Evolutionary conservation across 2,113 vertebrate species (phyloP).

Genomic region (Sisor rabdophorus): DNA sequence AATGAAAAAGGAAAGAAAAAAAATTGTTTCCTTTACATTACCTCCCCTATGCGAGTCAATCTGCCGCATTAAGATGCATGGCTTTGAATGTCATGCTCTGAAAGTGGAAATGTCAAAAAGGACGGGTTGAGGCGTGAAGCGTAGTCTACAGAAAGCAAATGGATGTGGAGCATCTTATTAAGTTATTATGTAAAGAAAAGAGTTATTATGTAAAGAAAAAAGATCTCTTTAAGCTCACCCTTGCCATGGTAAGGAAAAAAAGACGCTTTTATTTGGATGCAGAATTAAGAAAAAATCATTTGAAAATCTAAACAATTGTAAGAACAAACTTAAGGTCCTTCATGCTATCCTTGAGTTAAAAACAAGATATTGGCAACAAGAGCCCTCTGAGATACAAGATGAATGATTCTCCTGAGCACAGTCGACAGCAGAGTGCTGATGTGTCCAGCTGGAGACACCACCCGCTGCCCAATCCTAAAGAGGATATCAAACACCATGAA

Average conservation of each 20-base stretch:
- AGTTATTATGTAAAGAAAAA: constrained; percentile 9
- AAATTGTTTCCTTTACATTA: constrained; percentile 11
- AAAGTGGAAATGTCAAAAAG: constrained; percentile 45
- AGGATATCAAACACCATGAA: background rate
- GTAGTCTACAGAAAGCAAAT: background rate
- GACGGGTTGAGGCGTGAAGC: constrained; percentile 1
- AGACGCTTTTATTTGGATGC: background rate
- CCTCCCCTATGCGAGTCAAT: constrained; percentile 8
- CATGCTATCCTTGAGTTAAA: background rate
- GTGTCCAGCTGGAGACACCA: constrained; percentile 25
- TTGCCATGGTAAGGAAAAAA: background rate
- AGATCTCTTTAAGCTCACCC: constrained; percentile 17
- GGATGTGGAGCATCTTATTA: constrained; percentile 19
- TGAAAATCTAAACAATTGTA: background rate
- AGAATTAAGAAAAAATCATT: background rate
- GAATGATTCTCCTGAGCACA: constrained; percentile 41
- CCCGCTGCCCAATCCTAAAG: background rate
- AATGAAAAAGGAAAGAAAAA: constrained; percentile 32
- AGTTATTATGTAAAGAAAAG: too few relatives aligned
- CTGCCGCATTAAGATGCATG: constrained; percentile 42
- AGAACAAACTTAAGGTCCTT: background rate
- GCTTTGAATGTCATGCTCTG: constrained; percentile 39
- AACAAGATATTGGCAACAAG: constrained; percentile 18
- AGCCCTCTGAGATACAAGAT: constrained; percentile 30
- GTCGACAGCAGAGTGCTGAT: constrained; percentile 33